These are phyloP conservation scores for Chaitophorus viminalis DNA, from an alignment of 2,888 invertebrate species.

Conservation along the genomic window DNA sequence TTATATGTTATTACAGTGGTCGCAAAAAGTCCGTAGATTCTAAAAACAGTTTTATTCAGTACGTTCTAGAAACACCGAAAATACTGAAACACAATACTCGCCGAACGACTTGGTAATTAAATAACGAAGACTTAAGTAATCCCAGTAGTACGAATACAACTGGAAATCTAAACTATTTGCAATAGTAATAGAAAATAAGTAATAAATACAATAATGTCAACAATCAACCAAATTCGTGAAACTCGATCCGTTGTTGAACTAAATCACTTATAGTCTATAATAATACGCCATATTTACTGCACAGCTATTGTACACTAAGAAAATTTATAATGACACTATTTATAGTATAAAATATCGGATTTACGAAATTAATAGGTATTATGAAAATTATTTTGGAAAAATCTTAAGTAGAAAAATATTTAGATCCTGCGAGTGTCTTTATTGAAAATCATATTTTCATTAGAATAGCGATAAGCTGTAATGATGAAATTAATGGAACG, in stretches of 20 bases:
- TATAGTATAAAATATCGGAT: neutral
- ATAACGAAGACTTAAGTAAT: constrained; percentile 4
- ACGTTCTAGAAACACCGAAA: neutral
- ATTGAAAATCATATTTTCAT: neutral
- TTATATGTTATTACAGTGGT: too few relatives aligned
- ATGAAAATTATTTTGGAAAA: constrained; percentile 14
- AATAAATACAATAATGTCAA: neutral
- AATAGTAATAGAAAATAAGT: constrained; percentile 29
- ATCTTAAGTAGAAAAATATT: neutral
- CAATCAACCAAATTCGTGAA: constrained; percentile 3
- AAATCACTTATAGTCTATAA: too few relatives aligned
- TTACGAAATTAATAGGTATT: neutral
- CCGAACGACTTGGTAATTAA: neutral
- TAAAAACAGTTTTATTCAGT: neutral
- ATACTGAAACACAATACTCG: neutral
- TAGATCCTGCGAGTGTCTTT: neutral
- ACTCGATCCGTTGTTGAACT: neutral
- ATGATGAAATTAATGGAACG: neutral
- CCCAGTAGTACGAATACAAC: neutral
- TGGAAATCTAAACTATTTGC: neutral
- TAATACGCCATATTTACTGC: neutral
- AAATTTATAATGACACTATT: constrained; percentile 5
- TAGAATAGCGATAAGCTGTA: neutral
- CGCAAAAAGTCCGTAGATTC: neutral
- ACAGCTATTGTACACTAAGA: neutral